Conservation (phyloP, 2,888 invertebrate genomes). For the Altica lythri region DNA sequence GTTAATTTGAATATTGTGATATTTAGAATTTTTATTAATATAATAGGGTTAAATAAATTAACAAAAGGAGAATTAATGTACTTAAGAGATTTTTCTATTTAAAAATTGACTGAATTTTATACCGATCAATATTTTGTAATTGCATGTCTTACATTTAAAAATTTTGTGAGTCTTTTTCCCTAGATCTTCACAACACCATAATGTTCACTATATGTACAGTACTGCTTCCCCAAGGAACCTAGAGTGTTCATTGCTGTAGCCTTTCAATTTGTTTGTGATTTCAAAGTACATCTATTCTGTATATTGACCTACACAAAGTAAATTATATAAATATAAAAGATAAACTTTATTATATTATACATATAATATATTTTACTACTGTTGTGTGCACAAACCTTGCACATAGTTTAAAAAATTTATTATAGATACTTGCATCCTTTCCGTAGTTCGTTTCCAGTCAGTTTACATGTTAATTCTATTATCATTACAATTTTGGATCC, state of each 20-base stretch:
- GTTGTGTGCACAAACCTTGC: slow-evolving; percentile 60
- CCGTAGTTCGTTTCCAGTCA: slow-evolving; percentile 16
- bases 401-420: slow-evolving; percentile 57
- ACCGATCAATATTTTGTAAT: no score
- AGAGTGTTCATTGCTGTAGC: slow-evolving; percentile 60
- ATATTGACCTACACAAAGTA: slow-evolving; percentile 56
- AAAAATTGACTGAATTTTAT: no score
- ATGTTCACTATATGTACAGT: slow-evolving; percentile 47
- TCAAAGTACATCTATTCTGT: slow-evolving; percentile 57
- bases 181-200: no score
- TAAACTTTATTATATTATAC: slow-evolving; percentile 55
- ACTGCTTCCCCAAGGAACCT: slow-evolving; percentile 59
- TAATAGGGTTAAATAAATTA: no score
- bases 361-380: slow-evolving; percentile 57
- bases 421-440: slow-evolving; percentile 25
- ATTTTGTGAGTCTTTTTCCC: no score
- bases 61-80: no score
- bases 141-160: no score
- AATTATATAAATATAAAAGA: slow-evolving; percentile 51
- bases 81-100: no score
- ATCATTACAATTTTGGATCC: no score
- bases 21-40: no score
- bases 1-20: no score
- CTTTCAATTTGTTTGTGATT: slow-evolving; percentile 58
- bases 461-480: no score